Evolutionary conservation across 2,888 invertebrate species (phyloP), one percentile per base, ranked within the genome.

Genomic region (Drosophila phalerata): DNA sequence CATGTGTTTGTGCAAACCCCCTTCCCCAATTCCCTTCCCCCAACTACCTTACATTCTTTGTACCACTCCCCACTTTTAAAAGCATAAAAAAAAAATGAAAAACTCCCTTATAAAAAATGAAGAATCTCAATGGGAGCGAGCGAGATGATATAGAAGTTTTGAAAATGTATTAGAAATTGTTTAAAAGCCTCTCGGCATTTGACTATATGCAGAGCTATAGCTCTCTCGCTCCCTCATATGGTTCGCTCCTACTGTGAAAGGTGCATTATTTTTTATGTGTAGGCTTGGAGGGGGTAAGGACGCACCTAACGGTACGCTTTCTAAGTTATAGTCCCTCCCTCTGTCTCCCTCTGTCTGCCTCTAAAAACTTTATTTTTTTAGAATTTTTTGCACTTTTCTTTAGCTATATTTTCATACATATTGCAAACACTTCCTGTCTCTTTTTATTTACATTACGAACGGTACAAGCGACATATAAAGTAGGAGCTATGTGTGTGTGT

Each of bases 381-480:
- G 22, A 32, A 42, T 32, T 74, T 85, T 43, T 60, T 62, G 43
- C 32, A 52, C 30, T 58, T 57, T 62, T 61, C 38, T 60, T 52
- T 69, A 51, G 43, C n/a, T n/a, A 32, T 64, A 71, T 69, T 55
- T 69, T 74, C 57, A 69, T 84, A 81, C 81, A 71, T 81, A 78
- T 86, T 57, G 70, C 76, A 69, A 84, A 72, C 77, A 82, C 85
- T 90, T 89, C 76, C 90, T 88, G 90, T 89, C 89, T 85, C 90
- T 78, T 85, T 90, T 88, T 82, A 84, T 90, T 89, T 85, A 89
- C 80, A 89, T 79, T 81, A 73, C 78, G 68, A 69, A 63, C 71
- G 77, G 76, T 71, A 74, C 61, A 71, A 79, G 73, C 79, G 77
- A 73, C 77, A 84, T 77, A 76, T 76, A 78, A 82, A 77, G 75